phyloP scores from a whole-genome alignment of 1,140 invertebrate genomes.

The Drosophila eugracilis region DNA sequence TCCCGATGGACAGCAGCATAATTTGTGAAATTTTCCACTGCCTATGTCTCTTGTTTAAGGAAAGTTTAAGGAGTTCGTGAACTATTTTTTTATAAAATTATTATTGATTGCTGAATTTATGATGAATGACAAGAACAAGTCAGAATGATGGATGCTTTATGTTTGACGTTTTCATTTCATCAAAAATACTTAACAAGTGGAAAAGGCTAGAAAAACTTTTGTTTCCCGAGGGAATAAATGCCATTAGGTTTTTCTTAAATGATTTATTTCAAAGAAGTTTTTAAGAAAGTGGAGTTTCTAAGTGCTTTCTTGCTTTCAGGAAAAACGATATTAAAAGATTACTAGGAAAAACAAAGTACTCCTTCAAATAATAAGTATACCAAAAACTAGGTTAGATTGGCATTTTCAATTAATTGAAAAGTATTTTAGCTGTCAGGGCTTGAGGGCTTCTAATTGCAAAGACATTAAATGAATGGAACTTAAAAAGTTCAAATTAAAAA shows the following conservation, averaged over 20 bases:
- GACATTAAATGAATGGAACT: slow-evolving; percentile 14
- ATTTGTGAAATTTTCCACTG: not conserved
- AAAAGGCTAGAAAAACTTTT: not conserved
- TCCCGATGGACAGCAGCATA: not conserved
- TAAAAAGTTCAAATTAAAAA: slow-evolving; percentile 39
- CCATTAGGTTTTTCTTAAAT: not conserved
- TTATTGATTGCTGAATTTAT: not conserved
- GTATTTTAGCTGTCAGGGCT: slow-evolving; percentile 8
- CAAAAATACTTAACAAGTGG: not conserved
- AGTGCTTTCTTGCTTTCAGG: too few species aligned
- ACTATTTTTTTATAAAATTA: not conserved
- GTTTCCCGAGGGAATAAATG: not conserved
- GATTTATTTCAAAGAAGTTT: too few species aligned
- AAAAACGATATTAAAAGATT: too few species aligned
- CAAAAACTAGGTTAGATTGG: not conserved
- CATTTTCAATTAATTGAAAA: slow-evolving; percentile 29
- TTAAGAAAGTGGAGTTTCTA: too few species aligned
- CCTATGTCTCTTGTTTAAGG: not conserved
- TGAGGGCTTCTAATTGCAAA: slow-evolving; percentile 4
- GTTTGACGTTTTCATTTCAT: not conserved
- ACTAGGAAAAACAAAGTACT: not conserved
- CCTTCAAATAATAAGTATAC: not conserved
- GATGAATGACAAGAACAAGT: not conserved
- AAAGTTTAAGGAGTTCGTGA: not conserved
- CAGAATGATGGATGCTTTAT: too few species aligned